These are phyloP conservation scores for Galerucella nymphaeae DNA, from an alignment of 2,888 invertebrate genomes.

Conservation along the genomic window DNA sequence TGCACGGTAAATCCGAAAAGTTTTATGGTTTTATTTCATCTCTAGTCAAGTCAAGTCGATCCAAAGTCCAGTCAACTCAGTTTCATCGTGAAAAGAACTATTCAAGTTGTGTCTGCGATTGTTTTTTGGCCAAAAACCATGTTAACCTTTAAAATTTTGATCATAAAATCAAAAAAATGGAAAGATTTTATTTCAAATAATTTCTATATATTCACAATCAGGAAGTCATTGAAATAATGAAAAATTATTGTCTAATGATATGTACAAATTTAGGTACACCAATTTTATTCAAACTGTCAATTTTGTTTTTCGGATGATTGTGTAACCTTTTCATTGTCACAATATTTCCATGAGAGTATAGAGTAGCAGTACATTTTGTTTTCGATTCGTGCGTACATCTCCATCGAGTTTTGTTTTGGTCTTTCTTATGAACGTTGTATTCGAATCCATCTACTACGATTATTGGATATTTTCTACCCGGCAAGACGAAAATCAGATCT, in stretches of 20 bases:
- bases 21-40: too few species aligned
- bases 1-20: too few species aligned
- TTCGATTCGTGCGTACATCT: conserved; percentile 47
- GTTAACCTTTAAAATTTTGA: too few species aligned
- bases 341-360: conserved; percentile 46
- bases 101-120: too few species aligned
- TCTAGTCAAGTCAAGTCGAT: too few species aligned
- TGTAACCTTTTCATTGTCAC: conserved; percentile 44
- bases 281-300: conserved; percentile 10
- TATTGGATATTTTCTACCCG: conserved; percentile 52
- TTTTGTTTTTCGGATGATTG: conserved; percentile 37
- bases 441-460: conserved; percentile 50
- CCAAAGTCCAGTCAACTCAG: too few species aligned
- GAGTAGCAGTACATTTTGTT: conserved; percentile 46
- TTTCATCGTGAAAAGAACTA: too few species aligned
- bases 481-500: conserved; percentile 51
- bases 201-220: too few species aligned
- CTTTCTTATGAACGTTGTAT: conserved; percentile 48
- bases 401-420: conserved; percentile 49
- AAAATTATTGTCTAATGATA: conserved; percentile 21
- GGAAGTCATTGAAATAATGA: too few species aligned
- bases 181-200: too few species aligned
- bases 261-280: conserved; percentile 32
- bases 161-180: too few species aligned
- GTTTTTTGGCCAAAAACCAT: too few species aligned